phyloP scores from a whole-genome alignment of 1,140 invertebrate genomes.

The Polypedilum pembai region DNA sequence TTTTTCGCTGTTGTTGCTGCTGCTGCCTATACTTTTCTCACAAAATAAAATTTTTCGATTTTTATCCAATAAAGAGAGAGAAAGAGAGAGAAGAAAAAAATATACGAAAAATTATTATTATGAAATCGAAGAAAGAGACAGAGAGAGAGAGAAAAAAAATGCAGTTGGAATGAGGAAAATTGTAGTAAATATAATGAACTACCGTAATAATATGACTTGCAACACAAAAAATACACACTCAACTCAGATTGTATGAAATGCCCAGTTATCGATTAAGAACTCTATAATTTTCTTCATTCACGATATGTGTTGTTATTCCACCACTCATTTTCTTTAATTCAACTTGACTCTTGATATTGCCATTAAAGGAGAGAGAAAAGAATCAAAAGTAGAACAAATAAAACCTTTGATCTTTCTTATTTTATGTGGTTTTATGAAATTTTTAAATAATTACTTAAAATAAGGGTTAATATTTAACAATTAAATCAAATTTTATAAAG shows the following conservation, averaged over 20 bases:
- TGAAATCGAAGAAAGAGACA: not conserved
- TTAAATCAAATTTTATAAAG: too few species aligned
- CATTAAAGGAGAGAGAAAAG: not conserved
- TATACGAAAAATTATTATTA: not conserved
- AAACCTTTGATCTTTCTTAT: not conserved
- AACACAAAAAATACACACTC: constrained; percentile 1
- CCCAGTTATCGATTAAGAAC: constrained; percentile 1
- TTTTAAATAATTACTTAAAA: too few species aligned
- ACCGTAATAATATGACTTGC: constrained; percentile 27
- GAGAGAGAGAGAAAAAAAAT: not conserved
- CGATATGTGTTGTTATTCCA: not conserved
- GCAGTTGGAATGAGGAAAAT: constrained; percentile 17
- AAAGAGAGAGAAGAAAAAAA: not conserved
- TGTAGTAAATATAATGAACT: constrained; percentile 20
- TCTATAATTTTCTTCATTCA: not conserved
- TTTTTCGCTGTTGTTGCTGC: too few species aligned
- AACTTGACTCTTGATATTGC: not conserved
- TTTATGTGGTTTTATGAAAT: too few species aligned
- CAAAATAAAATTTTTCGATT: not conserved
- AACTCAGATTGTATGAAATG: not conserved
- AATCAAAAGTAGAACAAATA: not conserved
- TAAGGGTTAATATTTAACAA: too few species aligned
- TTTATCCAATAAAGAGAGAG: not conserved
- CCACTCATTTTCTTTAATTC: not conserved
- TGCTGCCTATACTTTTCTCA: not conserved